Base-by-base conservation (phyloP, 2,888 invertebrate genomes). In the Perizoma affinitatum region DNA sequence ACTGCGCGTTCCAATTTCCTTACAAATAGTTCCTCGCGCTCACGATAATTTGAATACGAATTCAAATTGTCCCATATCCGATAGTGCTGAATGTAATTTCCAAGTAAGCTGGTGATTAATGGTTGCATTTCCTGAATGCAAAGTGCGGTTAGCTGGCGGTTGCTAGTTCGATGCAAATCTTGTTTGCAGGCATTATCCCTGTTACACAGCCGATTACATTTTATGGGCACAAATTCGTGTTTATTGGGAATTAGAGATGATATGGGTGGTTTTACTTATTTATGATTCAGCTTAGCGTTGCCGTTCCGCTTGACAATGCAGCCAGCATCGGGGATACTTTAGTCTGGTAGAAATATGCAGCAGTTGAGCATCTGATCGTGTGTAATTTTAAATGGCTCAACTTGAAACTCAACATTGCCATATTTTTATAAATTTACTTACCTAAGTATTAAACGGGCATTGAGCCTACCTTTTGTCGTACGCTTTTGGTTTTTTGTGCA, bases 21-120 rank as follows among this genome's bases (percentile, higher is more conserved):
- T 47, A 47, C 53, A 56, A 59, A 61, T 58, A 54, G 58, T 58
- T 58, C 46, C 46, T 44, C 36, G 47, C 41, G 42, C 46, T 33
- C n/a, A 45, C 40, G 38, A 7, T n/a, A 5, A 54, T 60, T 58
- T 56, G 61, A 52, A 58, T 56, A 10, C 44, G 22, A 51, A 52
- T 52, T 47, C 49, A 22, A 64, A 58, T 40, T 61, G 53, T 63
- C 54, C 53, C 45, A 58, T 46, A 62, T 54, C 56, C 56, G 53
- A 43, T 61, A 61, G 57, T 10, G 46, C 54, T 42, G 49, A 61
- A 64, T 67, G 61, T 64, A 67, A 66, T 65, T 63, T 61, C 67
- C 62, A 54, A 58, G 55, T 66, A 58, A 66, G 55, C 52, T 34
- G 38, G 43, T 68, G 71, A 69, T 71, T 66, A 64, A 69, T 67